Evolutionary conservation across 2,888 invertebrate species (phyloP).

Genomic region (Micropterix aruncella): DNA sequence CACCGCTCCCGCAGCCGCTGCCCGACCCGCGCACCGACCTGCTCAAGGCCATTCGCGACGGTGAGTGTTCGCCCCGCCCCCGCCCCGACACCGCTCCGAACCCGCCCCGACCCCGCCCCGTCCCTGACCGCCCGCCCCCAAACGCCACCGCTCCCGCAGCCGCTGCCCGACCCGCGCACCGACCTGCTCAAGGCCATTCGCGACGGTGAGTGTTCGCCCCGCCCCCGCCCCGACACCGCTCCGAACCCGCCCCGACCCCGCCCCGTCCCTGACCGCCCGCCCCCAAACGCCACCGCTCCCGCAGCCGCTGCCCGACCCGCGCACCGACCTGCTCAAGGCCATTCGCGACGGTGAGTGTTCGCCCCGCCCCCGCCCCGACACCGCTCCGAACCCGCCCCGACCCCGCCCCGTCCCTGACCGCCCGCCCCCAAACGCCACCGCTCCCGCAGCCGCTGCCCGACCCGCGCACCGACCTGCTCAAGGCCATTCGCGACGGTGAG

Average conservation of each 20-base stretch:
- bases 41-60: constrained; percentile 39
- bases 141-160: constrained; percentile 48
- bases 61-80: constrained; percentile 25
- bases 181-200: constrained; percentile 37
- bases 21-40: constrained; percentile 43
- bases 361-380: no score
- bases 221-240: constrained; percentile 27
- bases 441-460: constrained; percentile 62
- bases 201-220: constrained; percentile 35
- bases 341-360: no score
- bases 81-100: no score
- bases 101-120: constrained; percentile 36
- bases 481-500: constrained; percentile 91
- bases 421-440: constrained; percentile 58
- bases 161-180: constrained; percentile 45
- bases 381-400: constrained; percentile 43
- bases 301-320: constrained; percentile 45
- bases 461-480: constrained; percentile 81
- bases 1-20: constrained; percentile 44
- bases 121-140: constrained; percentile 40
- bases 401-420: constrained; percentile 49
- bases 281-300: constrained; percentile 52
- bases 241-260: constrained; percentile 40
- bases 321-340: constrained; percentile 37
- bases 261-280: constrained; percentile 31